These are phyloP conservation scores for Cremastinae sp. DNA, from an alignment of 2,888 invertebrate species.

Conservation along the genomic window DNA sequence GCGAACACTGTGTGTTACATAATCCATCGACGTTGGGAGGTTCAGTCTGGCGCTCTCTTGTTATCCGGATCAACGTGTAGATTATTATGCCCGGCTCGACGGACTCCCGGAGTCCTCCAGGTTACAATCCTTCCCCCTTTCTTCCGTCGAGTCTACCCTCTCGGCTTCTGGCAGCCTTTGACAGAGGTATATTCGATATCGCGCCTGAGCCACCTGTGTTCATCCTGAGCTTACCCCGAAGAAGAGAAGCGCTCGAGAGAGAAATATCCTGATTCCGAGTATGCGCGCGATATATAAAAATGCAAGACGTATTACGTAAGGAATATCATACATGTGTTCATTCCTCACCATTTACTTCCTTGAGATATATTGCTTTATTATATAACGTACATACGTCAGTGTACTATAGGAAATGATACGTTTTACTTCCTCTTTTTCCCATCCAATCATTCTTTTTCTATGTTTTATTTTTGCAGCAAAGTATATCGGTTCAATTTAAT, in stretches of 20 bases:
- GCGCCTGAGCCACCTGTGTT: constrained; percentile 54
- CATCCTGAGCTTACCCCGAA: constrained; percentile 41
- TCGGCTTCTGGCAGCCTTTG: background rate
- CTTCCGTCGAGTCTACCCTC: background rate
- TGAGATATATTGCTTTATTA: background rate
- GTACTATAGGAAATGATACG: background rate
- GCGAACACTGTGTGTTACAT: constrained; percentile 49
- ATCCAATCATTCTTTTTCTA: too few relatives aligned
- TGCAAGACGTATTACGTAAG: constrained; percentile 11
- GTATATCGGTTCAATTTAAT: too few relatives aligned
- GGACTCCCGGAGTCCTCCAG: constrained; percentile 18
- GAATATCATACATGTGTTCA: background rate
- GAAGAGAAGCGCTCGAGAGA: constrained; percentile 3
- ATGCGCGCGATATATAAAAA: constrained; percentile 10
- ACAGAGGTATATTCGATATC: constrained; percentile 58
- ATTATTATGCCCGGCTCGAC: constrained; percentile 56
- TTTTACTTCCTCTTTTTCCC: too few relatives aligned
- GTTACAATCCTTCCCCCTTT: background rate
- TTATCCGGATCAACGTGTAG: constrained; percentile 61
- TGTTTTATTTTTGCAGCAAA: too few relatives aligned
- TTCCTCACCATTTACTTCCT: background rate
- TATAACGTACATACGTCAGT: background rate
- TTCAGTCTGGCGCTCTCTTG: constrained; percentile 58
- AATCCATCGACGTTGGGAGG: constrained; percentile 54
- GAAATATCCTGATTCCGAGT: constrained; percentile 14